Evolutionary conservation across 2,113 vertebrate species (phyloP).

Genomic region (Stictonetta naevosa): DNA sequence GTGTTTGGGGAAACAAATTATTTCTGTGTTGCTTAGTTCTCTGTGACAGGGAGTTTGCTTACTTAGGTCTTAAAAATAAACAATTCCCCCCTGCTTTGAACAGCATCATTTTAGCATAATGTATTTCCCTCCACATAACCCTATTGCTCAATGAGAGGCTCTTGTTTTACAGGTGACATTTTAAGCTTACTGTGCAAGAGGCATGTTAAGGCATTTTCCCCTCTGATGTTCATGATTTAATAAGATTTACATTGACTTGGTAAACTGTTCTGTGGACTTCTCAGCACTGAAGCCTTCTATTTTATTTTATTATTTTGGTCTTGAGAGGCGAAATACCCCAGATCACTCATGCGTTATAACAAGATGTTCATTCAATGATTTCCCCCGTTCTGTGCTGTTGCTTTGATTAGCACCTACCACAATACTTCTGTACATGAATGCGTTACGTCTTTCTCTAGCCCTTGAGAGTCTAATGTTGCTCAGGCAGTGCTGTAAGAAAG

Average conservation of each 20-base stretch:
- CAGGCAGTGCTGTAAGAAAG: neutral
- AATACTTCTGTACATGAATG: slow-evolving; percentile 7
- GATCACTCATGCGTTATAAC: neutral
- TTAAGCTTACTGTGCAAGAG: neutral
- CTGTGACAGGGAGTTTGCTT: neutral
- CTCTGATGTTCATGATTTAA: neutral
- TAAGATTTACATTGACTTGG: neutral
- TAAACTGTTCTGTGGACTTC: neutral
- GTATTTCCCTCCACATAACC: neutral
- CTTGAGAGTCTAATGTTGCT: neutral
- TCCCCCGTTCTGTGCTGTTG: neutral
- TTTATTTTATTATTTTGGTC: neutral
- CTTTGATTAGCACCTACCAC: slow-evolving; percentile 20
- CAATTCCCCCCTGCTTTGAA: neutral
- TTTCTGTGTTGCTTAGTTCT: slow-evolving; percentile 28
- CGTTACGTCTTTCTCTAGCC: neutral
- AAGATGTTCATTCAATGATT: slow-evolving; percentile 8
- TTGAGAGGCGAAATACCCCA: neutral
- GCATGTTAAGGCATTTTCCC: neutral
- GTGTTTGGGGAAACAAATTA: neutral
- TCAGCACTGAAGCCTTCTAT: neutral
- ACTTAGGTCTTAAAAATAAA: neutral
- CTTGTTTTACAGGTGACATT: neutral
- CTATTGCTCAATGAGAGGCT: neutral
- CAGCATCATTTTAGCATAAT: neutral